phyloP scores from a whole-genome alignment of 2,888 invertebrate species.

The Drosophila nigricruria region DNA sequence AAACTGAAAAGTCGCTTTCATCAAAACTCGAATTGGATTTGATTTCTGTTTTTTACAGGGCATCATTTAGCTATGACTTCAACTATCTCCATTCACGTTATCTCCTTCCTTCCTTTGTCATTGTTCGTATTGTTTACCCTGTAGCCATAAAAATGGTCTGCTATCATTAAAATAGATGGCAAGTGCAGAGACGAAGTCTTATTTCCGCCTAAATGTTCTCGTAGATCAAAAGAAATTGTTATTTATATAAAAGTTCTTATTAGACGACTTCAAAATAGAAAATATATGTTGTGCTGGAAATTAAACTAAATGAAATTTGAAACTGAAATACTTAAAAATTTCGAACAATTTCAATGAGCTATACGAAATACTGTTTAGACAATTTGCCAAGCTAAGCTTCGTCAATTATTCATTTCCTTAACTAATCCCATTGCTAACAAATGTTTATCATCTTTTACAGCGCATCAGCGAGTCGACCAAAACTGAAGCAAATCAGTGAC shows the following conservation, averaged over 20 bases:
- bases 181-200: background rate
- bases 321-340: background rate
- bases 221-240: background rate
- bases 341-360: background rate
- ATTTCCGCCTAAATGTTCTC: background rate
- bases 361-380: background rate
- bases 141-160: background rate
- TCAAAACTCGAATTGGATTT: background rate
- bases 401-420: too few relatives aligned
- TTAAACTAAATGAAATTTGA: background rate
- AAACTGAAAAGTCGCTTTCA: background rate
- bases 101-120: background rate
- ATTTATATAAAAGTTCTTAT: background rate
- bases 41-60: background rate
- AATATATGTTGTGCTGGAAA: background rate
- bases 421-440: too few relatives aligned
- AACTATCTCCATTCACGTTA: background rate
- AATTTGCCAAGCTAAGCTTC: background rate
- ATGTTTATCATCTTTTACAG: background rate
- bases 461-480: background rate
- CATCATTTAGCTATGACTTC: background rate
- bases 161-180: background rate
- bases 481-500: background rate
- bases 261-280: background rate
- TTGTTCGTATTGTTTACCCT: conserved; percentile 3